Base-by-base conservation (phyloP, 2,113 vertebrate species). In the Sinocyclocheilus rhinocerous region DNA sequence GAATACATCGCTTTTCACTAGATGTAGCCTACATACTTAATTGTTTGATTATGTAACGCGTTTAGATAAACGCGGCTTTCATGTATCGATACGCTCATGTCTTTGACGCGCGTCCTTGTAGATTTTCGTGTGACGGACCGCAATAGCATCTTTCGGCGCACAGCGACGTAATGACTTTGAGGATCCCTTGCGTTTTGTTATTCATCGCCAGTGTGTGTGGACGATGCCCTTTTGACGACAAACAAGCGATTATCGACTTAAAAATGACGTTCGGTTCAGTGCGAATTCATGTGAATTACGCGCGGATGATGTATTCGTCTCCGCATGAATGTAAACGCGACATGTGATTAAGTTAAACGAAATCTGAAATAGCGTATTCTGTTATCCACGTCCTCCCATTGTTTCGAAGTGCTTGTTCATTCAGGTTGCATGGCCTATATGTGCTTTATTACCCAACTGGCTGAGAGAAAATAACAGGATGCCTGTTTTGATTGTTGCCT, bases 81-180 rank as follows among this genome's bases (percentile, higher is more conserved):
- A 75, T 70, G 67, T 61, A 80, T 33, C 70, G 79, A 81, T 83
- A 24, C 84, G 78, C 87, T 42, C n/a, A 29, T 72, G 63, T 89
- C 52, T 87, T 82, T 63, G 20, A 76, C 57, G 86, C 50, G 73
- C 86, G 88, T 87, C 83, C 83, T 87, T 45, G 0, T 39, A 39
- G 39, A 10, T 11, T 45, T 45, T 45, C 65, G 73, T 83, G 73
- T 89, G 88, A 85, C 85, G 86, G 80, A 87, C 79, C 80, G 73
- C 86, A 77, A 80, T 63, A 50, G 88, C 84, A 83, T 76, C 85
- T 39, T 83, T 70, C 12, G 48, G 72, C 52, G 52, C 78, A 81
- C 76, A 83, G 77, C 48, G 69, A 70, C 48, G 50, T 69, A 83
- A 85, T 39, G 72, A 61, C 78, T 81, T 42, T 29, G 73, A 78